Conservation (phyloP, 2,888 invertebrate species). For the Drosophila picticornis region DNA sequence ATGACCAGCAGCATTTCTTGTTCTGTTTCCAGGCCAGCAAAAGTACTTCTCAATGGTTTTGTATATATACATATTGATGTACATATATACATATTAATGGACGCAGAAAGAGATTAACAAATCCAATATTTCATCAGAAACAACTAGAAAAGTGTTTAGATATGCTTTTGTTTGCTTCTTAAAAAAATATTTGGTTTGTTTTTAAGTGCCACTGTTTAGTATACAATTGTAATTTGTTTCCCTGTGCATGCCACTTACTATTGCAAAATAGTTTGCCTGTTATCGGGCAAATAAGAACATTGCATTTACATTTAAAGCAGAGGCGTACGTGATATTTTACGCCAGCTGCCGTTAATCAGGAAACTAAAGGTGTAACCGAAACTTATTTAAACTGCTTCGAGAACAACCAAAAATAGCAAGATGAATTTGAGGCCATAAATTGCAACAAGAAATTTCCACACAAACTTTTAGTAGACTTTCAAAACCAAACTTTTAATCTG, state of each 20-base stretch:
- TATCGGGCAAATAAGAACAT: conserved; percentile 4
- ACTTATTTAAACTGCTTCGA: conserved; percentile 5
- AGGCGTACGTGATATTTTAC: conserved; percentile 13
- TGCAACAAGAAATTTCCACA: conserved; percentile 2
- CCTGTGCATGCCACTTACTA: not conserved
- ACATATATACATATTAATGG: too few relatives aligned
- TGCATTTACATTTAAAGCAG: not conserved
- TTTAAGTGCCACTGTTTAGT: not conserved
- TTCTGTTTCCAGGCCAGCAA: not conserved
- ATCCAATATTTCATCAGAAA: not conserved
- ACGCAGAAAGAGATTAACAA: conserved; percentile 4
- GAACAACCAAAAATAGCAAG: not conserved
- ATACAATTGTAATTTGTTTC: not conserved
- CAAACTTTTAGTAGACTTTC: conserved; percentile 6
- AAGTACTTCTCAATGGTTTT: not conserved
- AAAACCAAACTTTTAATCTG: conserved; percentile 10
- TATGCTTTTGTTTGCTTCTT: conserved; percentile 5
- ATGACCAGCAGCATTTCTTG: not conserved
- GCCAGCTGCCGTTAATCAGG: conserved; percentile 7
- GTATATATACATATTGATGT: not conserved
- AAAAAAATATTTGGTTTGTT: not conserved
- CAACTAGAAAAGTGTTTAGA: not conserved
- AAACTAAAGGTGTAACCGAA: conserved; percentile 1
- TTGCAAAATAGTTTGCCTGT: not conserved
- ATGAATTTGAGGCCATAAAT: not conserved